These are phyloP conservation scores for Rousettus leschenaultii DNA, from an alignment of 2,113 vertebrate species.

Conservation along the genomic window DNA sequence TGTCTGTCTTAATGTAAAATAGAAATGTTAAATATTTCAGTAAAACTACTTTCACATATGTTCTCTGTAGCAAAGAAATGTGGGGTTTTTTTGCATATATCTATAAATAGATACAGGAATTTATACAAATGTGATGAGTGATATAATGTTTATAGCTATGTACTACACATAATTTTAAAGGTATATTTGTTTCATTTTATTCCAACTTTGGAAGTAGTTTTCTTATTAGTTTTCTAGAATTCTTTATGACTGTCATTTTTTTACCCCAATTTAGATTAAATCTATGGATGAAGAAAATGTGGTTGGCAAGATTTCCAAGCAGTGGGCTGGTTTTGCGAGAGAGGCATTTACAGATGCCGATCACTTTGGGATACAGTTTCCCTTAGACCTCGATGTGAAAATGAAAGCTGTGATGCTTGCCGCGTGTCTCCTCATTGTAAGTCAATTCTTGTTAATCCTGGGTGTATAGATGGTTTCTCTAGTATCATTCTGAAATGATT, in stretches of 20 bases:
- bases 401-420: slow-evolving; percentile 95
- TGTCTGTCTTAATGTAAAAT: not conserved
- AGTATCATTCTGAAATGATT: not conserved
- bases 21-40: not conserved
- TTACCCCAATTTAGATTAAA: slow-evolving; percentile 83
- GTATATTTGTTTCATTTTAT: not conserved
- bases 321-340: slow-evolving; percentile 90
- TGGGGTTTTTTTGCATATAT: not conserved
- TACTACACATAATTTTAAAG: not conserved
- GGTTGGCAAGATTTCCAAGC: slow-evolving; percentile 94
- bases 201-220: not conserved
- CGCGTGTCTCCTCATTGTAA: slow-evolving; percentile 96
- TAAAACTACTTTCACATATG: not conserved
- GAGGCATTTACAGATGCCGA: slow-evolving; percentile 91
- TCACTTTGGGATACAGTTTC: slow-evolving; percentile 95
- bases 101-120: not conserved
- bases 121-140: not conserved
- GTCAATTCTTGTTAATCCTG: slow-evolving; percentile 65
- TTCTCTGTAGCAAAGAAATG: not conserved
- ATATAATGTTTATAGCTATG: not conserved
- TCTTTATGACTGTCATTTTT: not conserved
- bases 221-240: not conserved
- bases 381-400: slow-evolving; percentile 92
- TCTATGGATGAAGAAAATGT: slow-evolving; percentile 86
- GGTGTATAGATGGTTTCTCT: not conserved